Evolutionary conservation across 2,113 vertebrate genomes (phyloP).

Genomic region (Archocentrus centrarchus): DNA sequence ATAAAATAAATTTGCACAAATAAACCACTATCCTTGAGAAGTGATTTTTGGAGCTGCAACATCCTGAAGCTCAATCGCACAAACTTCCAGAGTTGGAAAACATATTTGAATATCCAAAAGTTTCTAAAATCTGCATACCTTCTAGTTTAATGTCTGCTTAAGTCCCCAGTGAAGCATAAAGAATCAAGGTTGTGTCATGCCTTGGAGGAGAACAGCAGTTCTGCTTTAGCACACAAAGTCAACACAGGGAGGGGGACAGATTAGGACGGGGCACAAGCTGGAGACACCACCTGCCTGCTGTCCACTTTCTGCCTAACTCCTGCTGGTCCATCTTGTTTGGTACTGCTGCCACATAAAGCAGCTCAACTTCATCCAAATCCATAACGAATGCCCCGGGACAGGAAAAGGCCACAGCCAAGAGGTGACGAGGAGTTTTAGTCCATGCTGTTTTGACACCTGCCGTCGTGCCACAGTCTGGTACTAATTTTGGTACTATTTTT

Average conservation of each 20-base stretch:
- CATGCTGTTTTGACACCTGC: conserved; percentile 51
- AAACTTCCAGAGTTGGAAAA: background rate
- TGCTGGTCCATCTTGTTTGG: conserved; percentile 7
- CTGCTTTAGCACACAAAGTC: conserved; percentile 22
- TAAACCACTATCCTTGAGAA: conserved; percentile 38
- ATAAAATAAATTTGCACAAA: conserved; percentile 14
- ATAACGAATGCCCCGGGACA: conserved; percentile 30
- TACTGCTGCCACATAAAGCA: background rate
- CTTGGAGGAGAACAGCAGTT: conserved; percentile 29
- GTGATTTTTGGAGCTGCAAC: conserved; percentile 11
- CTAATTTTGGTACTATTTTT: background rate
- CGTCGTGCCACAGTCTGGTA: background rate
- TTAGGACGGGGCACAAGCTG: conserved; percentile 21
- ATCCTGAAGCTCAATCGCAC: conserved; percentile 6
- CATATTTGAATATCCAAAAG: conserved; percentile 12
- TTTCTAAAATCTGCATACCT: conserved; percentile 2
- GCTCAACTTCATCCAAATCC: conserved; percentile 26
- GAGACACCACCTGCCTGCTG: conserved; percentile 38
- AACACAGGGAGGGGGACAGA: background rate
- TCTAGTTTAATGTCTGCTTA: background rate
- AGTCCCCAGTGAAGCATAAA: background rate
- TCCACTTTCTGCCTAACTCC: conserved; percentile 21
- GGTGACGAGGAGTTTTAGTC: conserved; percentile 23
- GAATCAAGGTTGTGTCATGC: background rate
- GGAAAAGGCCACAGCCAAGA: conserved; percentile 38